Evolutionary conservation across 2,888 invertebrate species (phyloP), one percentile per base, ranked within the genome.

Genomic region (Tipula helvola): DNA sequence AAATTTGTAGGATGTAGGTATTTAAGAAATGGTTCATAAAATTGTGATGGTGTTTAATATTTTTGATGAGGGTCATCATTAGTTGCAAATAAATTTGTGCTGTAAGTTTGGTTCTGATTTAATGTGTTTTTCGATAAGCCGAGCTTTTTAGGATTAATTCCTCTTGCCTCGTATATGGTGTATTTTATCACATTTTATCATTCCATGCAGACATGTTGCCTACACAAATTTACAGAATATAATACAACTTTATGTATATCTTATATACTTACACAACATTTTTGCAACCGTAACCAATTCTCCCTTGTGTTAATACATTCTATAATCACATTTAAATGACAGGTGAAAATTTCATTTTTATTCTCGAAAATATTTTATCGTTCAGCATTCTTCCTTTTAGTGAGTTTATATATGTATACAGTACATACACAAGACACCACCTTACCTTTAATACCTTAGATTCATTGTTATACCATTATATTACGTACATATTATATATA

Each of bases 311-410:
- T 71, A 71, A 71, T 71, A 71, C 71, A 71, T 71, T 71, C 71
- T 71, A 71, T 71, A 71, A 71, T 71, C 71, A 71, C 71, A 71
- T 71, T 71, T 71, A 71, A 71, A 71, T 71, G 71, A 71, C 71
- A 71, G 71, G 71, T 71, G 71, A 71, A 71, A 71, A 71, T 71
- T 71, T 71, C 71, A 71, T 71, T 71, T 71, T 71, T 71, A 28
- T 71, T 71, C 71, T 71, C 71, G 71, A 71, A 71, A 71, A 71
- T 71, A 71, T 71, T 71, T 71, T 71, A 71, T 71, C 71, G 71
- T 71, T 71, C 71, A 28, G 10, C 10, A 71, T 71, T 71, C 71
- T 71, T 28, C 4, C 18, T 71, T 71, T 71, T 52, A 16, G 52
- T 28, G 28, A 28, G 2, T 28, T 1, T 71, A 12, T 28, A 71